Base-by-base conservation (phyloP, 2,113 vertebrate species). In the Cisticola juncidis region DNA sequence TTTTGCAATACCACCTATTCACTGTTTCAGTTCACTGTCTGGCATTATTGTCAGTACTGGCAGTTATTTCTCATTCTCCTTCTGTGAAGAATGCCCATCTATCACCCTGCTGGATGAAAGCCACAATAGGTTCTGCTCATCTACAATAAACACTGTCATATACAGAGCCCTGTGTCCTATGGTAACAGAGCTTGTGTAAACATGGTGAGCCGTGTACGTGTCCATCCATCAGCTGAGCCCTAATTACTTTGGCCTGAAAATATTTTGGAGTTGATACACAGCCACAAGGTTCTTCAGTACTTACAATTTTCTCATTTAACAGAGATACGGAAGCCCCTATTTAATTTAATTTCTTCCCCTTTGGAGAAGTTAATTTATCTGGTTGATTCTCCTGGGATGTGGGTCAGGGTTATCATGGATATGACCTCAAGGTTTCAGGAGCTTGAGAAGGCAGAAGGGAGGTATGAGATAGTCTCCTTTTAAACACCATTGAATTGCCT, bases 51-150 rank as follows among this genome's bases (percentile, higher is more conserved):
- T 65, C 73, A 90, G 64, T 73, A 78, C 33, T 82, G 79, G 26
- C 89, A 72, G 69, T 79, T 74, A 66, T 73, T 93, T 83, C 85
- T 90, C 65, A 77, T 86, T 91, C 88, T 82, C 71, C n/a, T 47
- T 70, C 85, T 69, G 68, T 82, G 94, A 81, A 56, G 38, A 62
- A 81, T 62, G 35, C 33, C 54, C 54, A 77, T 54, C 47, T 82
- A 47, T 31, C 42, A 6, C n/a, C 11, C 60, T 29, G 44, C 57
- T 70, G 44, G 22, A 61, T 71, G 62, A 90, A 90, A 96, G 57
- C 48, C 47, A 57, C 44, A 76, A 44, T 3, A 5, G 9, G 38
- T 42, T 91, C 69, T 81, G 53, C 33, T 95, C 54, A 85, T 58
- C 50, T 57, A 31, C 48, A 87, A 54, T 53, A 50, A 70, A 54